A percentile compares a stretch with the other conserved stretches of the same genome.
Evolutionary conservation across 2,888 invertebrate species (phyloP).

Genomic region (Drosophila rubida): DNA sequence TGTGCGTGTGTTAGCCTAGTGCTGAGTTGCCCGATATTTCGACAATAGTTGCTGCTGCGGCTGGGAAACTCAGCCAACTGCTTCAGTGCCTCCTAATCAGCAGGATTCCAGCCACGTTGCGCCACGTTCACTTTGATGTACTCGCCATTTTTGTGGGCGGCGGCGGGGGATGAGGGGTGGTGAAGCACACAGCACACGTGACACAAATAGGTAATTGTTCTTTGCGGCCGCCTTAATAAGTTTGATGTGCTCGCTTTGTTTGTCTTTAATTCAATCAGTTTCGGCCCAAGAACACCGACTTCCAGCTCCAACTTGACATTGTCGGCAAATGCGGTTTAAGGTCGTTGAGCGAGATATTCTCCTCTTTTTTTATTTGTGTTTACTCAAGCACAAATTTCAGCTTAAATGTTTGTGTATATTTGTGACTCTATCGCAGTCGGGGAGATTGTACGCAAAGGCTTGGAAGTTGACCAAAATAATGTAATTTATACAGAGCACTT

Average conservation of each 20-base stretch:
- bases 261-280: conserved; percentile 18
- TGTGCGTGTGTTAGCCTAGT: conserved; percentile 14
- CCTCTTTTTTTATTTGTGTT: conserved; percentile 7
- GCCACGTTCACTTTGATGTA: conserved; percentile 58
- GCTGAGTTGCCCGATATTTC: conserved; percentile 51
- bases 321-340: neutral
- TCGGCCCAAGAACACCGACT: neutral
- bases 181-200: conserved; percentile 69
- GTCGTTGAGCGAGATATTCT: conserved; percentile 9
- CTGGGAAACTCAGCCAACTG: conserved; percentile 48
- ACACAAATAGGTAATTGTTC: conserved; percentile 80
- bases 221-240: conserved; percentile 10
- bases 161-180: neutral
- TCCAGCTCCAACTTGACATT: neutral
- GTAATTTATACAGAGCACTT: no score
- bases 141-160: conserved; percentile 52
- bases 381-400: no score
- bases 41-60: conserved; percentile 47
- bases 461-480: no score
- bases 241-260: neutral
- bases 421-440: no score
- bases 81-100: conserved; percentile 62
- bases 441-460: no score
- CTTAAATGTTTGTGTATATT: neutral
- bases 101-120: conserved; percentile 19